These are phyloP conservation scores for Mirounga angustirostris DNA, from an alignment of 2,113 vertebrate genomes.

Conservation along the genomic window DNA sequence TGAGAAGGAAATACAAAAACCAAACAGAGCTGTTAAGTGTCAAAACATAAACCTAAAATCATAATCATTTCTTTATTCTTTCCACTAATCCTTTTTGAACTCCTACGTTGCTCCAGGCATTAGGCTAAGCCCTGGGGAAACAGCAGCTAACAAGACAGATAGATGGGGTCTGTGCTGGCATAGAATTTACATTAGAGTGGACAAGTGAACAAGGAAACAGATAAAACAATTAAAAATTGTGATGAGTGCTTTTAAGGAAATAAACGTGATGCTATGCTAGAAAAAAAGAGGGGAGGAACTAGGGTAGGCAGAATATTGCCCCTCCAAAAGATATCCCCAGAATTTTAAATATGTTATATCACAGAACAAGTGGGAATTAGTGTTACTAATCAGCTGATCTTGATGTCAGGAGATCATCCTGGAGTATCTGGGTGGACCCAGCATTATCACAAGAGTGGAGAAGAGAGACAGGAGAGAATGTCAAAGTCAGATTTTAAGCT, in stretches of 20 bases:
- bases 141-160: neutral
- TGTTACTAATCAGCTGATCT: neutral
- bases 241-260: neutral
- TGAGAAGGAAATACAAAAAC: constrained; percentile 33
- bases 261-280: neutral
- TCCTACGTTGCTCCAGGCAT: neutral
- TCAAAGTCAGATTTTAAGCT: neutral
- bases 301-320: neutral
- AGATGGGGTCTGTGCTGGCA: neutral
- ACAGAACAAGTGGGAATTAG: neutral
- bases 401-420: neutral
- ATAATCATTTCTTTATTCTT: constrained; percentile 8
- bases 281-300: neutral
- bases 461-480: neutral
- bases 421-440: neutral
- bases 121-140: neutral
- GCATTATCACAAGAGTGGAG: neutral
- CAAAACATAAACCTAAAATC: constrained; percentile 31
- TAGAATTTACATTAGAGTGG: neutral
- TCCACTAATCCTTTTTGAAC: neutral
- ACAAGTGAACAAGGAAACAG: neutral
- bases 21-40: neutral
- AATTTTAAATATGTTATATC: neutral
- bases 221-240: constrained; percentile 41
- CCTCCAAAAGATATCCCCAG: neutral